These are phyloP conservation scores for Beaufortia kweichowensis DNA, from an alignment of 2,113 vertebrate genomes.

Conservation along the genomic window DNA sequence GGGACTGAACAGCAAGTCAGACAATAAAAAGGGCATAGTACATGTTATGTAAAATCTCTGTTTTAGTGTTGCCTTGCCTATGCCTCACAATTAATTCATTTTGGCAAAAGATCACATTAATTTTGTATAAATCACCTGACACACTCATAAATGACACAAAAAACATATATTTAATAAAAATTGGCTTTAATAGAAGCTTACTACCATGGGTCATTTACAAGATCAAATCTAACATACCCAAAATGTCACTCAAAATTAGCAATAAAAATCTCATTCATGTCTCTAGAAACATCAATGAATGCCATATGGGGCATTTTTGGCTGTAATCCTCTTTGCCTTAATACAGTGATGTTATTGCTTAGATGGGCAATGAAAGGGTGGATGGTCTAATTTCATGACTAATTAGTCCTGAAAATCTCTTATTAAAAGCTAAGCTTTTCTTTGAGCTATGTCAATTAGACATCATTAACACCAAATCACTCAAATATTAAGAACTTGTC, in stretches of 20 bases:
- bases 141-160: not conserved
- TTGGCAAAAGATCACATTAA: not conserved
- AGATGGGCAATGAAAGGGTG: conserved; percentile 1
- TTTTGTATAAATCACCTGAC: not conserved
- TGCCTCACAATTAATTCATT: not conserved
- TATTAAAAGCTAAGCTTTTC: conserved; percentile 23
- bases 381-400: conserved; percentile 13
- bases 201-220: not conserved
- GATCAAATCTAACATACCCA: not conserved
- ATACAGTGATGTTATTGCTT: not conserved
- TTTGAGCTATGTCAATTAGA: conserved; percentile 26
- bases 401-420: conserved; percentile 29
- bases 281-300: conserved; percentile 6
- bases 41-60: not conserved
- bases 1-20: not conserved
- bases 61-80: not conserved
- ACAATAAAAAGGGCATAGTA: not conserved
- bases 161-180: not conserved
- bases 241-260: conserved; percentile 14
- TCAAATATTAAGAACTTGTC: conserved; percentile 24
- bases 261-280: conserved; percentile 11
- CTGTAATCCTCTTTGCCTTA: conserved; percentile 13
- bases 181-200: not conserved
- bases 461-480: conserved; percentile 16
- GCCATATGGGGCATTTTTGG: conserved; percentile 19